These are phyloP conservation scores for Siniperca knerii DNA, from an alignment of 2,113 vertebrate genomes.

Conservation along the genomic window DNA sequence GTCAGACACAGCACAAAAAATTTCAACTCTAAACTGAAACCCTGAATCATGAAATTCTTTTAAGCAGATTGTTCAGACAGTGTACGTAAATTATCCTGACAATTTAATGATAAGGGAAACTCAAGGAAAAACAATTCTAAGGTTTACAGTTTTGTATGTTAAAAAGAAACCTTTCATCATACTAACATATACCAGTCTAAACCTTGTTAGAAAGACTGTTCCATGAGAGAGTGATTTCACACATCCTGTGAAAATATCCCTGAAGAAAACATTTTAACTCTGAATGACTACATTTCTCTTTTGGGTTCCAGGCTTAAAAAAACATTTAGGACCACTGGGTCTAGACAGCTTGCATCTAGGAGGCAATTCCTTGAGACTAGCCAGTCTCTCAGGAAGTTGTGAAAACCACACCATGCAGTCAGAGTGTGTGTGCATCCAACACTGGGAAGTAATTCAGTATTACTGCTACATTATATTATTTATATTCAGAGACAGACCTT, in stretches of 20 bases:
- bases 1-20: not conserved
- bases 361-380: slow-evolving; percentile 45
- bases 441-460: slow-evolving; percentile 32
- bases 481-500: slow-evolving; percentile 47
- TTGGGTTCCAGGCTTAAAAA: not conserved
- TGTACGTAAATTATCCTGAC: not conserved
- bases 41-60: not conserved
- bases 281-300: slow-evolving; percentile 12
- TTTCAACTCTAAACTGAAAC: not conserved
- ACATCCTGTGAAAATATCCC: slow-evolving; percentile 4
- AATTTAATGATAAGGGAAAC: not conserved
- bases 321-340: slow-evolving; percentile 22
- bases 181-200: not conserved
- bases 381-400: slow-evolving; percentile 59
- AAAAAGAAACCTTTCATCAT: not conserved
- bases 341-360: slow-evolving; percentile 42
- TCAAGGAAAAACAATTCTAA: not conserved
- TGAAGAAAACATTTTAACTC: slow-evolving; percentile 1
- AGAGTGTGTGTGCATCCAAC: slow-evolving; percentile 25
- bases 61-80: not conserved
- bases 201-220: not conserved
- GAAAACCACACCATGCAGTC: slow-evolving; percentile 56
- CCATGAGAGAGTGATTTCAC: not conserved
- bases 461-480: slow-evolving; percentile 26
- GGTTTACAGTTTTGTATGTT: not conserved